Percentiles rank a stretch among this genome's conserved stretches.
Evolutionary conservation across 1,140 invertebrate genomes (phyloP).

Genomic region (Drosophila sp.): DNA sequence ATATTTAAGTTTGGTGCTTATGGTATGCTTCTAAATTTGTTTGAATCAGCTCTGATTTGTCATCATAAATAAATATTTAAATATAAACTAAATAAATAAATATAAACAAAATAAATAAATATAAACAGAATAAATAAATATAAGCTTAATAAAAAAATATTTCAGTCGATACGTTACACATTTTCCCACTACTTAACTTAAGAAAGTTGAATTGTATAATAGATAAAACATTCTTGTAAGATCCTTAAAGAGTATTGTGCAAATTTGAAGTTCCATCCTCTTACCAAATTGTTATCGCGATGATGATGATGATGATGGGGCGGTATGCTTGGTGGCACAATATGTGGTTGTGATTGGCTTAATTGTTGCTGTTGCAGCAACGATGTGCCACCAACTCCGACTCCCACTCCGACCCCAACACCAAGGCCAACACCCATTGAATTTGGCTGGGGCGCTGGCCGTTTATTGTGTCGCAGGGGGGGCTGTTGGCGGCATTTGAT

Average conservation of each 20-base stretch:
- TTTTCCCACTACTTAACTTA: too few relatives aligned
- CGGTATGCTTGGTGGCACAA: slow-evolving; percentile 81
- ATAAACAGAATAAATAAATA: too few relatives aligned
- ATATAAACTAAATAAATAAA: too few relatives aligned
- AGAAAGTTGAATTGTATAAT: too few relatives aligned
- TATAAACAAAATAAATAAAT: too few relatives aligned
- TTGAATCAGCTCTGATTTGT: too few relatives aligned
- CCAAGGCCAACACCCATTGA: slow-evolving; percentile 37
- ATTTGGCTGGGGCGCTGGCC: slow-evolving; percentile 82
- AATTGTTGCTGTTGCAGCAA: slow-evolving; percentile 74
- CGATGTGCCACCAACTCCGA: slow-evolving; percentile 28
- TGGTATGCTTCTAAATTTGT: too few relatives aligned
- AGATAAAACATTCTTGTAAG: too few relatives aligned
- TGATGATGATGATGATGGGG: slow-evolving; percentile 81
- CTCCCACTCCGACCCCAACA: slow-evolving; percentile 31
- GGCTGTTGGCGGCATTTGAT: slow-evolving; percentile 84
- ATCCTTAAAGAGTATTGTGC: too few relatives aligned
- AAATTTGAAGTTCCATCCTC: background rate
- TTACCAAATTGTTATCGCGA: slow-evolving; percentile 78
- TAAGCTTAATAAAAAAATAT: too few relatives aligned
- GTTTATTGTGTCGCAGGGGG: slow-evolving; percentile 83
- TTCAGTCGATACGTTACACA: background rate
- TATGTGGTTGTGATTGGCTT: slow-evolving; percentile 83
- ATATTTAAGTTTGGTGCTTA: too few relatives aligned
- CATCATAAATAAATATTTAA: too few relatives aligned